Conservation (phyloP, 2,113 vertebrate genomes). For the Gobio gobio region DNA sequence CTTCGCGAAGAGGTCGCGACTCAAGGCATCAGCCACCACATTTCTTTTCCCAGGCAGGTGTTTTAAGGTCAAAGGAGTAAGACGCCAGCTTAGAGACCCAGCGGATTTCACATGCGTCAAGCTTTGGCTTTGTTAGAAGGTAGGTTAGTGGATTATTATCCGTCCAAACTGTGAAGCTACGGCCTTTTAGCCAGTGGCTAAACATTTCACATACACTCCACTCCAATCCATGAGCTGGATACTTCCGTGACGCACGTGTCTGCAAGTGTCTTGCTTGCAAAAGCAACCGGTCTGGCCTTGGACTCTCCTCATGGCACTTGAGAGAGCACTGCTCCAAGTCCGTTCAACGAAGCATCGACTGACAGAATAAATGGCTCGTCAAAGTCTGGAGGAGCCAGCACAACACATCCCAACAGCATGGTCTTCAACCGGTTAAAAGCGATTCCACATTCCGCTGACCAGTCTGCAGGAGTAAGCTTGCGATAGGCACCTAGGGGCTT, state of each 20-base stretch:
- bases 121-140: background rate
- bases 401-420: background rate
- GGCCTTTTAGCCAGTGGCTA: too few species aligned
- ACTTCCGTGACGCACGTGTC: background rate
- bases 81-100: constrained; percentile 18
- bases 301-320: background rate
- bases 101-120: constrained; percentile 8
- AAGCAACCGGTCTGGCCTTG: background rate
- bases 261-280: background rate
- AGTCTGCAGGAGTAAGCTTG: background rate
- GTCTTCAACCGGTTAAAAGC: background rate
- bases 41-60: background rate
- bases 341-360: background rate
- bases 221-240: too few species aligned
- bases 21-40: constrained; percentile 6
- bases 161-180: too few species aligned
- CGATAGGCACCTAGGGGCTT: background rate
- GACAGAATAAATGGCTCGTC: background rate
- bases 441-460: background rate
- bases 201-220: too few species aligned
- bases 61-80: background rate
- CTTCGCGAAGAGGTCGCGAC: background rate
- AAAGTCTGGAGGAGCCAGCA: background rate
- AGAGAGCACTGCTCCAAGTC: background rate
- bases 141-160: background rate